A percentile compares a stretch with the other conserved stretches of the same genome.
These are phyloP conservation scores for Tenthredo notha DNA, from an alignment of 2,888 invertebrate species.

Conservation along the genomic window DNA sequence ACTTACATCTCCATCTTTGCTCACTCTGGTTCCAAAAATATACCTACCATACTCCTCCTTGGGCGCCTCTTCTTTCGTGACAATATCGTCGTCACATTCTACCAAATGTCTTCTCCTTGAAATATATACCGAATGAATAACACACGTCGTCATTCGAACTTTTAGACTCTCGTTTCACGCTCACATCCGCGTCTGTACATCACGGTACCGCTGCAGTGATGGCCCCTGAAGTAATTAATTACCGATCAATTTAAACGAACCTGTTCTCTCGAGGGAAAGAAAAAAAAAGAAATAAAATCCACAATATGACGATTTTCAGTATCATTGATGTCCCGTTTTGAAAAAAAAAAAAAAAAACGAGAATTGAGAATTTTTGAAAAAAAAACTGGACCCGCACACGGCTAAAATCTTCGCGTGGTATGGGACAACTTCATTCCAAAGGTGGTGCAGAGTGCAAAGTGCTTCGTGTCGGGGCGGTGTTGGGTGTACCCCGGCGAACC, in stretches of 20 bases:
- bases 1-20: conserved; percentile 51
- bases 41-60: neutral
- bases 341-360: neutral
- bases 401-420: neutral
- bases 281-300: neutral
- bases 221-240: neutral
- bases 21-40: conserved; percentile 44
- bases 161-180: neutral
- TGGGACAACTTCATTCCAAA: conserved; percentile 70
- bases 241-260: neutral
- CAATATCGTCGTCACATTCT: conserved; percentile 46
- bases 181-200: neutral
- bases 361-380: neutral
- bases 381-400: neutral
- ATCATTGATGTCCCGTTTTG: neutral
- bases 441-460: conserved; percentile 70
- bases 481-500: conserved; percentile 73
- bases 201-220: neutral
- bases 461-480: conserved; percentile 73
- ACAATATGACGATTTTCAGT: neutral
- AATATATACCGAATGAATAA: conserved; percentile 31
- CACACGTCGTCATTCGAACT: conserved; percentile 26
- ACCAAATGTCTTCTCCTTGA: conserved; percentile 6
- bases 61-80: conserved; percentile 33
- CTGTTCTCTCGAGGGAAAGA: neutral